Base-by-base conservation (phyloP, 2,888 invertebrate genomes). In the Gymnoscelis rufifasciata region DNA sequence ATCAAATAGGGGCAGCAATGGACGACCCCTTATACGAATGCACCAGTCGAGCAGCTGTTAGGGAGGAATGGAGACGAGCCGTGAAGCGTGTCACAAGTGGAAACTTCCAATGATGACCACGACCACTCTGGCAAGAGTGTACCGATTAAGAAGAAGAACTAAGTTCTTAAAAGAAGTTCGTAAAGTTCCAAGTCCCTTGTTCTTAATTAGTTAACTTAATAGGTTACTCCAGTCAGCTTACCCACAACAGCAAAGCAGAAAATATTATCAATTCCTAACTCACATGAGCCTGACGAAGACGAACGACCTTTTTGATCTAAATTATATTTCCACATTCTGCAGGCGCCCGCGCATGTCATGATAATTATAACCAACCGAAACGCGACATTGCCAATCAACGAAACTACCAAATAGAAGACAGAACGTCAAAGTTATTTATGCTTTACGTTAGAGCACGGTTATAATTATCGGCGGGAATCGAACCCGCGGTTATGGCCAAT, bases 401-500 rank as follows among this genome's bases (percentile, higher is more conserved):
- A 33, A 48, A 47, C 50, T 37, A 51, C 57, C 52, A 59, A 63
- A 61, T 59, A 60, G 59, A 62, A 62, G 62, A 61, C 59, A 46
- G 56, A 56, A 60, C 62, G 60, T 58, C 61, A 56, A 54, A 50
- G 38, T 60, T 51, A 66, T 65, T 68, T 62, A 66, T 55, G 62
- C 35, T 47, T 48, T 60, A 59, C 62, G 60, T 65, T 62, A 61
- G 59, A 49, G 68, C 43, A 52, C 59, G 62, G 65, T 72, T 64
- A 69, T 80, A 86, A 87, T 87, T 86, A 87, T 83, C 78, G 77
- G 49, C 65, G 62, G 71, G 70, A 71, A 83, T 84, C 82, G 78
- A 79, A 78, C 75, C 71, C 54, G 56, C 68, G 64, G 79, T 86
- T 86, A 87, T 75, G 74, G 70, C 74, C 79, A 71, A 73, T 88